Conservation (phyloP, 2,797 vertebrate species). For the Phyllotis vaccarum region DNA sequence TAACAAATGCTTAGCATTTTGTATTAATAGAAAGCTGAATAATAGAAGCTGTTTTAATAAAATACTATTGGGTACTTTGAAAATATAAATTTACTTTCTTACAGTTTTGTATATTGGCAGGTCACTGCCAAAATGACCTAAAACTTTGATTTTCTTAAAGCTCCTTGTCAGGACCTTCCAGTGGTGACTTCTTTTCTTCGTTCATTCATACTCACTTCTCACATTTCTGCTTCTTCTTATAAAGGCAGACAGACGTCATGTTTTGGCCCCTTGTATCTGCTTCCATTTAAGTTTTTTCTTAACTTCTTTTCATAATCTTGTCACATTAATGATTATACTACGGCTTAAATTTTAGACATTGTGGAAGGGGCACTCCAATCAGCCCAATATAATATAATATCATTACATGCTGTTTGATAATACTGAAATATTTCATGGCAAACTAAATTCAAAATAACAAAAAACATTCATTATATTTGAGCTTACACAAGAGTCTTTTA, state of each 20-base stretch:
- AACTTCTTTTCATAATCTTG: neutral
- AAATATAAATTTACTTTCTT: neutral
- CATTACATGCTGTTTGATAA: neutral
- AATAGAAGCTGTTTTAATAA: neutral
- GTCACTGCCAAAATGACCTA: neutral
- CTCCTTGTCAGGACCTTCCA: no score
- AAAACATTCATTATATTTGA: neutral
- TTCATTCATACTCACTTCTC: neutral
- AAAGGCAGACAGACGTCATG: neutral
- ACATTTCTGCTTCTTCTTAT: neutral
- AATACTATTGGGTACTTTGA: neutral
- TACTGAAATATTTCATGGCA: neutral
- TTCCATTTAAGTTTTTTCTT: neutral
- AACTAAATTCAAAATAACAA: neutral
- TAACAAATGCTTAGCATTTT: neutral
- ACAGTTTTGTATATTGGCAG: neutral
- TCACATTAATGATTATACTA: neutral
- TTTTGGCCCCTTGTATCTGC: neutral
- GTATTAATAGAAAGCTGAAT: no score
- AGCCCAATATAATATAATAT: rapidly evolving
- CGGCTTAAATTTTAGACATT: neutral
- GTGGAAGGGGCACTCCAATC: neutral
- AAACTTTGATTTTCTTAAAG: neutral
- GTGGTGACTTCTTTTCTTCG: neutral
- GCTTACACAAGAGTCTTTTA: neutral